Base-by-base conservation (phyloP, 2,888 invertebrate species). In the Cosmorhoe ocellata region DNA sequence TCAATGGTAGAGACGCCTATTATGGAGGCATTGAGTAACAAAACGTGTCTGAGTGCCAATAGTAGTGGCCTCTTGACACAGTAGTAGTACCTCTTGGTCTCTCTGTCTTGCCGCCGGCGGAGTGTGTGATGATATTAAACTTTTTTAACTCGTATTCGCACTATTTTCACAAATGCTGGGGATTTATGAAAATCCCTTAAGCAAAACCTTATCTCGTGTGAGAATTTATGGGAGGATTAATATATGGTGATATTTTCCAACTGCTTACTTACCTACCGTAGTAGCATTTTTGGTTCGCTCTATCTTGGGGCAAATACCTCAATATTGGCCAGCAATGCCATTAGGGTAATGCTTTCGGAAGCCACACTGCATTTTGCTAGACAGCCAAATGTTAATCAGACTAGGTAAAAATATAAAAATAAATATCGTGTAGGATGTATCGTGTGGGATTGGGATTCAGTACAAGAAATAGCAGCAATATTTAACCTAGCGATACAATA, bases 41-140 rank as follows among this genome's bases (percentile, higher is more conserved):
- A 38, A 46, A 51, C 51, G 51, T 51, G 51, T 32, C 27, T 18
- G 31, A 52, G 52, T 31, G 34, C 36, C 39, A 18, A 36, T 47
- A 27, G 52, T 47, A 43, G 42, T 7, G 31, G 24, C 14, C 30
- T 24, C 33, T 42, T 42, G 33, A 42, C 33, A 42, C 33, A 33
- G 42, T 26, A 42, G n/a, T 13, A 10, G 26, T 10, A n/a, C 12
- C 32, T 28, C 10, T 28, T 38, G 9, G 32, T 13, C 26, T 43
- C 44, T 39, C 26, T 31, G 36, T 42, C 42, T 43, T 28, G 33
- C 34, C 33, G 28, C 30, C 30, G 26, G 31, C 24, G 24, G 24
- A 47, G 41, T 41, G 32, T 52, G 47, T 47, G 52, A 42, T 33
- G 47, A 48, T 52, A 52, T 52, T 47, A 39, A 43, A 47, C 38